Evolutionary conservation across 2,888 invertebrate species (phyloP), one percentile per base, ranked within the genome.

Genomic region (Parapristionchus giblindavisi): DNA sequence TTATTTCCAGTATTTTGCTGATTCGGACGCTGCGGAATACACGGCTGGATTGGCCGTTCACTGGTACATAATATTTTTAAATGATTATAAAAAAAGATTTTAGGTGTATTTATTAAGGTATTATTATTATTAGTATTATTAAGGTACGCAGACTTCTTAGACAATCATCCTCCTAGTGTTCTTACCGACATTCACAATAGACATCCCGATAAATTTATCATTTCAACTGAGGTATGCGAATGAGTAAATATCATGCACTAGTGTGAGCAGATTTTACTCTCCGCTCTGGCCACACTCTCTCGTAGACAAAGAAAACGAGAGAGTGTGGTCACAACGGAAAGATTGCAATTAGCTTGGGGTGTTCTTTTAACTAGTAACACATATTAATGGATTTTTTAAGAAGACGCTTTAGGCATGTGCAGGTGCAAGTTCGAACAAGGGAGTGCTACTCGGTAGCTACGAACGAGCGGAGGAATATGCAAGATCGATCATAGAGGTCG

Each of bases 381-480:
- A n/a, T n/a, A n/a, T n/a, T n/a, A n/a, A n/a, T n/a, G n/a, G n/a
- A n/a, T n/a, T n/a, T n/a, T n/a, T n/a, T n/a, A n/a, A n/a, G n/a
- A n/a, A n/a, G n/a, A n/a, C n/a, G n/a, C n/a, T n/a, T n/a, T n/a
- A n/a, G n/a, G n/a, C n/a, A n/a, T n/a, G n/a, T n/a, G n/a, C n/a
- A n/a, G n/a, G n/a, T n/a, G n/a, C n/a, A n/a, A n/a, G n/a, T 43
- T 36, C 63, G 0, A 40, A 68, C 34, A 32, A 68, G 14, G 38
- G 68, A 0, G 38, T 68, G 52, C 14, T 34, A 14, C 68, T 38
- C 11, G 68, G 68, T 5, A 38, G 52, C 52, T 68, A 68, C 27
- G 36, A 52, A 1, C 51, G 68, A 14, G 68, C 51, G 21, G 68
- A 68, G 36, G 52, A 68, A 40, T 68, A 68, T 11, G 51, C 27